Percentiles rank a stretch among this genome's conserved stretches.
phyloP scores from a whole-genome alignment of 2,113 vertebrate species.

The Philantomba maxwellii region DNA sequence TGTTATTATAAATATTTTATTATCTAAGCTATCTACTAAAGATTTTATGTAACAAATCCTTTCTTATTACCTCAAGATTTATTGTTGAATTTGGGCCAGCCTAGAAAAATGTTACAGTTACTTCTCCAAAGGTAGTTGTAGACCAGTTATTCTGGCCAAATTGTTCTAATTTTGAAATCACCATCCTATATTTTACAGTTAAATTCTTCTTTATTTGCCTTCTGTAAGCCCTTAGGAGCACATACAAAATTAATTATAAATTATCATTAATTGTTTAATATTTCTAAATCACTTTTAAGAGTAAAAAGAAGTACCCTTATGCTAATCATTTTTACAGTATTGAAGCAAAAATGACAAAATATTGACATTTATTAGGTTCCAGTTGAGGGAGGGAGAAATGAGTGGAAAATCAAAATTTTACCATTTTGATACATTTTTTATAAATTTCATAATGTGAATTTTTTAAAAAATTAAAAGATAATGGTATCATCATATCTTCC shows the following conservation, averaged over 20 bases:
- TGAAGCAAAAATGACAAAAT: constrained; percentile 11
- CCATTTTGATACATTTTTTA: neutral
- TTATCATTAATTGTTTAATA: neutral
- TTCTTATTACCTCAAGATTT: constrained; percentile 32
- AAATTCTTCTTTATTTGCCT: neutral
- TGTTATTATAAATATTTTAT: neutral
- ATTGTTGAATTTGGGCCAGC: constrained; percentile 14
- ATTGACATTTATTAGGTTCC: neutral
- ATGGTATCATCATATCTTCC: neutral
- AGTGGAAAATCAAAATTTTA: neutral
- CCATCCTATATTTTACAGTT: neutral
- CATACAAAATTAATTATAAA: constrained; percentile 30
- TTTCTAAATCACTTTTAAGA: constrained; percentile 17
- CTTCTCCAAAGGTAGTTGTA: neutral
- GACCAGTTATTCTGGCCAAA: neutral
- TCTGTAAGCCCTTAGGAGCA: neutral
- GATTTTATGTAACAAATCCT: neutral
- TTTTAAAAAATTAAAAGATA: neutral
- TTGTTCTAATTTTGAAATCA: constrained; percentile 26
- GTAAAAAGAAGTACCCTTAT: neutral
- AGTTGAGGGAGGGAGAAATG: neutral
- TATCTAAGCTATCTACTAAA: neutral
- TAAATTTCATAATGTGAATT: neutral
- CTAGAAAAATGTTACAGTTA: neutral
- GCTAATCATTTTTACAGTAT: neutral